phyloP scores from a whole-genome alignment of 2,888 invertebrate species.

The Amphipyra berbera region DNA sequence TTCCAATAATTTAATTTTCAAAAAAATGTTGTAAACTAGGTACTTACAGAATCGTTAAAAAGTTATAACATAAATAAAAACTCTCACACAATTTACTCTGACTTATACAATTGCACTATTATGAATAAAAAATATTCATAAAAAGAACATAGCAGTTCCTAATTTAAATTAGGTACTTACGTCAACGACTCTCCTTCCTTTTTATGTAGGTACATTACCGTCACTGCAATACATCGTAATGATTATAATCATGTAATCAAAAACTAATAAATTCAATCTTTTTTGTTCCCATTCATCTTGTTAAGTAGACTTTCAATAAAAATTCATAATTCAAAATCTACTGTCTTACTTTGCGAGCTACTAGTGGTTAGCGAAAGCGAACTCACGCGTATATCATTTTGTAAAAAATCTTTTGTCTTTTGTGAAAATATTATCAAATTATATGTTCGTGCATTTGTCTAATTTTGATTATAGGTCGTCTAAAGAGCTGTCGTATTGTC shows the following conservation, averaged over 20 bases:
- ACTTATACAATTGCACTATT: no score
- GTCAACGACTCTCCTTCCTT: constrained; percentile 32
- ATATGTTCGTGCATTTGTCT: not conserved
- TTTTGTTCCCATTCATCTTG: constrained; percentile 47
- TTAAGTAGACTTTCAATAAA: constrained; percentile 55
- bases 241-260: constrained; percentile 32
- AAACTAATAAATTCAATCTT: constrained; percentile 16
- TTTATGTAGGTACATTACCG: no score
- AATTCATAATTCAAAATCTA: constrained; percentile 30
- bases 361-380: not conserved
- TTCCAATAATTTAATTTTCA: no score
- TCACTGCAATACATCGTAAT: constrained; percentile 13
- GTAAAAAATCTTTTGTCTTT: no score
- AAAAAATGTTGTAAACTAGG: no score
- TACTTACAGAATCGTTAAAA: no score
- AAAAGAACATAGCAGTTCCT: constrained; percentile 15
- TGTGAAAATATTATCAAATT: not conserved
- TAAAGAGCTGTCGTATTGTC: no score
- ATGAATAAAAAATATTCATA: not conserved
- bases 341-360: constrained; percentile 4
- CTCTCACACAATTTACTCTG: no score
- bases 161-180: constrained; percentile 38
- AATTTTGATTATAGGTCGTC: no score
- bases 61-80: no score
- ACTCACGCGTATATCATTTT: not conserved